Base-by-base conservation (phyloP, 2,888 invertebrate species). In the Mimumesa dahlbomi region DNA sequence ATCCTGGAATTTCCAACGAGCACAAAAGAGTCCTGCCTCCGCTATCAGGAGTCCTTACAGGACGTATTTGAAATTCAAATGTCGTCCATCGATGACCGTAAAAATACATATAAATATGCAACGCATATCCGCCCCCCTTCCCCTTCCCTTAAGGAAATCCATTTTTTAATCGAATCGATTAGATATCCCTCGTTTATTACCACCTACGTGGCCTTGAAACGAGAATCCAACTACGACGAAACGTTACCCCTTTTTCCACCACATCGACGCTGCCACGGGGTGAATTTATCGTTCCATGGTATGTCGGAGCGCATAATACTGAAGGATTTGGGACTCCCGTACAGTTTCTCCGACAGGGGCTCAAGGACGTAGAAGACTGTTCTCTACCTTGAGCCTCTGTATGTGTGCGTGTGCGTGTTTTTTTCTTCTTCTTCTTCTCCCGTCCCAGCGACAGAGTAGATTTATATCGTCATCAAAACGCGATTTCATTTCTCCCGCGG, bases 31-130 rank as follows among this genome's bases (percentile, higher is more conserved):
- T n/a, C n/a, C n/a, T n/a, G n/a, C n/a, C n/a, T n/a, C n/a, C n/a
- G n/a, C n/a, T n/a, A n/a, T n/a, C n/a, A n/a, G n/a, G n/a, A n/a
- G n/a, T n/a, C n/a, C n/a, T n/a, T n/a, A n/a, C n/a, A n/a, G n/a
- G n/a, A n/a, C n/a, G n/a, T 21, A 45, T 9, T 45, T 45, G 5
- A 45, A 45, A 11, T 45, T 45, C 6, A 22, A n/a, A n/a, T 19
- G n/a, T n/a, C n/a, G n/a, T n/a, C n/a, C n/a, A n/a, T n/a, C n/a
- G n/a, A n/a, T n/a, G n/a, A 16, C 7, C 21, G 36, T 0, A 4
- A 16, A 29, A n/a, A n/a, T n/a, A n/a, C n/a, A 43, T 43, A 56
- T 63, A 57, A 57, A 57, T 62, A 50, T 57, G 16, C 52, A 64
- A 29, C 7, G 50, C n/a, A n/a, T n/a, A n/a, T 4, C 0, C n/a